Evolutionary conservation across 2,888 invertebrate species (phyloP).

Genomic region (Asteroscopus sphinx): DNA sequence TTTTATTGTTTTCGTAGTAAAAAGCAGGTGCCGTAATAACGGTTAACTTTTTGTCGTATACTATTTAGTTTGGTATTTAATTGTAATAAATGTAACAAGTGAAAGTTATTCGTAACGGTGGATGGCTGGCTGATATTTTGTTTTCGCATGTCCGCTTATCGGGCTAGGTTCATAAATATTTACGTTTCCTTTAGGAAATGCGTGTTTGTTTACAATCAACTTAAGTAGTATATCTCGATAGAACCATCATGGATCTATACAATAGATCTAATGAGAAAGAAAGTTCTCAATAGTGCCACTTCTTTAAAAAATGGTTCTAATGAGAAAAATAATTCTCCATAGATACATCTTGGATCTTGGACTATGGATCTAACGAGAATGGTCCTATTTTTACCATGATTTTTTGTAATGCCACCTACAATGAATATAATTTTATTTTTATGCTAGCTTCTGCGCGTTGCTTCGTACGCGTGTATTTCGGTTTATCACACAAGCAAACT

Average conservation of each 20-base stretch:
- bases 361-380: no score
- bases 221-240: no score
- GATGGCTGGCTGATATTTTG: slow-evolving; percentile 7
- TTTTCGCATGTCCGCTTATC: slow-evolving; percentile 2
- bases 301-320: no score
- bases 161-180: slow-evolving; percentile 44
- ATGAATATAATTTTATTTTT: no score
- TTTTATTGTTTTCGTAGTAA: neutral
- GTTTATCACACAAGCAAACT: no score
- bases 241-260: no score
- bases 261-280: no score
- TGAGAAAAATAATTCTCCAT: no score
- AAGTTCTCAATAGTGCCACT: no score
- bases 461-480: no score
- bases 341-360: no score
- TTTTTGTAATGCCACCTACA: slow-evolving; percentile 16
- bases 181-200: slow-evolving; percentile 59
- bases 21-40: neutral
- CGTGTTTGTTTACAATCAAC: slow-evolving; percentile 44
- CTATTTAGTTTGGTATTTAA: slow-evolving; percentile 1
- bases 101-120: slow-evolving; percentile 38
- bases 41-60: slow-evolving; percentile 7
- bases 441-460: no score
- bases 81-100: slow-evolving; percentile 8
- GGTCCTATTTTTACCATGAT: slow-evolving; percentile 28